Evolutionary conservation across 2,113 vertebrate species (phyloP).

Genomic region (Lamprotornis superbus): DNA sequence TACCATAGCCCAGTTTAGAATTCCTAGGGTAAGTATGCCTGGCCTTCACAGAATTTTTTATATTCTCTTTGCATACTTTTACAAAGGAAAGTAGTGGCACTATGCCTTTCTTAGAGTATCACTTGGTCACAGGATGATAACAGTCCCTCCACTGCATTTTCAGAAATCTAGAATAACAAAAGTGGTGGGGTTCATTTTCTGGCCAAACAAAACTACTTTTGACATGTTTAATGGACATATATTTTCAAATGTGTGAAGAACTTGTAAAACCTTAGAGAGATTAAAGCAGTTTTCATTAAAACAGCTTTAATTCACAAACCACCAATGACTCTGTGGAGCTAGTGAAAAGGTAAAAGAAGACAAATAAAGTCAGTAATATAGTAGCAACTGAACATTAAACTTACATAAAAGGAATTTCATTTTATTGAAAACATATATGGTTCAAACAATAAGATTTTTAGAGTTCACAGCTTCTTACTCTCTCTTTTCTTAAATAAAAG

Average conservation of each 20-base stretch:
- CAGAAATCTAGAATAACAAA: not conserved
- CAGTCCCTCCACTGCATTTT: not conserved
- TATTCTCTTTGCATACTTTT: not conserved
- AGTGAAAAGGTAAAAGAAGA: not conserved
- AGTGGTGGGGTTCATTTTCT: not conserved
- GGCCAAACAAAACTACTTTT: not conserved
- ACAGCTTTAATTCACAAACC: not conserved
- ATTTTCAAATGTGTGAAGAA: not conserved
- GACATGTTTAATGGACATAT: not conserved
- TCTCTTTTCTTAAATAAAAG: not conserved
- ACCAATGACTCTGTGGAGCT: not conserved
- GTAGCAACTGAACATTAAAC: not conserved
- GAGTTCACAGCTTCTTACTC: not conserved
- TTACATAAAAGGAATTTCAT: not conserved
- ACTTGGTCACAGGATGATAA: not conserved
- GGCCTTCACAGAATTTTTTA: not conserved
- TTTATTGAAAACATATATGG: not conserved
- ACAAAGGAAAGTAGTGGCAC: not conserved
- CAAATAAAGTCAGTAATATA: not conserved
- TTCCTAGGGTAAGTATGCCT: not conserved
- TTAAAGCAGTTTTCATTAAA: not conserved
- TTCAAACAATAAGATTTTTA: not conserved
- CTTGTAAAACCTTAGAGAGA: not conserved
- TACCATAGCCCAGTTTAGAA: not conserved
- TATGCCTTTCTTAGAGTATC: not conserved